Conservation (phyloP, 2,888 invertebrate species). For the Lamellibrachia satsuma region DNA sequence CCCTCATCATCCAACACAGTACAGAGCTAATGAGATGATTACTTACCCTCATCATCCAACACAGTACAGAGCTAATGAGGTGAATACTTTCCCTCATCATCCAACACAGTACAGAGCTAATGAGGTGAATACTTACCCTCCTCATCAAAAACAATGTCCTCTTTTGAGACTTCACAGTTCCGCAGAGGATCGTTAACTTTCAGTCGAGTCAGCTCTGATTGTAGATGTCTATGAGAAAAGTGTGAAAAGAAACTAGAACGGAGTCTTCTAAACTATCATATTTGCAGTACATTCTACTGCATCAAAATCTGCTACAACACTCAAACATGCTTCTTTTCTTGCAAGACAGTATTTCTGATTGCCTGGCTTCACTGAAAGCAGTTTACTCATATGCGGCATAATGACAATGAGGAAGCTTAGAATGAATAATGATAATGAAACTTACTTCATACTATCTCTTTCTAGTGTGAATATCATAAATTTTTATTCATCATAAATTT, state of each 20-base stretch:
- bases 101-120: conserved; percentile 33
- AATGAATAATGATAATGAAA: background rate
- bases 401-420: background rate
- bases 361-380: too few species aligned
- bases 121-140: conserved; percentile 43
- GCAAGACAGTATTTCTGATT: too few species aligned
- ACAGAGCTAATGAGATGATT: background rate
- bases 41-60: conserved; percentile 49
- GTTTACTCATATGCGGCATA: too few species aligned
- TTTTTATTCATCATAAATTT: background rate
- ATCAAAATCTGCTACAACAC: too few species aligned
- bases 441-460: background rate
- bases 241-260: background rate
- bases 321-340: too few species aligned
- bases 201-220: conserved; percentile 50
- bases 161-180: conserved; percentile 49
- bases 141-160: conserved; percentile 48
- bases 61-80: too few species aligned
- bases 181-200: conserved; percentile 51
- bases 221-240: conserved; percentile 46
- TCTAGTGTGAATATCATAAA: background rate
- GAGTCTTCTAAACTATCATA: background rate
- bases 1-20: conserved; percentile 46
- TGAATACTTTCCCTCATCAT: conserved; percentile 45
- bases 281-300: too few species aligned